A percentile compares a stretch with the other conserved stretches of the same genome.
phyloP scores from a whole-genome alignment of 2,888 invertebrate species.

The Piscicola geometra region DNA sequence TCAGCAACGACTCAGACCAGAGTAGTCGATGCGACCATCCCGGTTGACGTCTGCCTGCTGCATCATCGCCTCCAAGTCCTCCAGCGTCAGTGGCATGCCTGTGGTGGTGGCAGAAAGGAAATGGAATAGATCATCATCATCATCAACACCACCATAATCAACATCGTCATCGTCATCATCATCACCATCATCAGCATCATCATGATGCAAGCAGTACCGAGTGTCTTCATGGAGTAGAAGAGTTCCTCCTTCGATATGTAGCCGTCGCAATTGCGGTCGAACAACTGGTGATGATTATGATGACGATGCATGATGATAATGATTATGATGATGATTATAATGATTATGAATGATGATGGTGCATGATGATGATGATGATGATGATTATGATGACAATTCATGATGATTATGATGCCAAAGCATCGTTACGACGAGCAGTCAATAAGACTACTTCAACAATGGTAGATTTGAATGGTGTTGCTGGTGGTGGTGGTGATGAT shows the following conservation, averaged over 20 bases:
- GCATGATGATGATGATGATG: neutral
- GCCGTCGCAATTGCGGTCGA: slow-evolving; percentile 42
- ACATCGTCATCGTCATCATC: too few relatives aligned
- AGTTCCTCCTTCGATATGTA: slow-evolving; percentile 42
- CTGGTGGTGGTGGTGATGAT: too few relatives aligned
- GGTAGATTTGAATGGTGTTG: neutral
- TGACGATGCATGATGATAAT: too few relatives aligned
- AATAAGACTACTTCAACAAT: neutral
- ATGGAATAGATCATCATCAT: too few relatives aligned
- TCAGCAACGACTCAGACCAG: slow-evolving; percentile 25
- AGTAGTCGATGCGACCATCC: slow-evolving; percentile 40
- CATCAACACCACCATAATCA: too few relatives aligned
- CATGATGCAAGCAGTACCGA: slow-evolving; percentile 28
- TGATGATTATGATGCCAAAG: neutral
- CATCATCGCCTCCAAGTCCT: slow-evolving; percentile 41
- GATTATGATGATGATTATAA: neutral
- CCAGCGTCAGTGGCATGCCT: slow-evolving; percentile 38
- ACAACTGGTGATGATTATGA: slow-evolving; percentile 35
- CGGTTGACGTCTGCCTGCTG: slow-evolving; percentile 39
- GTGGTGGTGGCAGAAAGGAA: too few relatives aligned
- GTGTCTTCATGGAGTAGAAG: slow-evolving; percentile 39
- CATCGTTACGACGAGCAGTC: too few relatives aligned
- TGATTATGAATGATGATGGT: neutral
- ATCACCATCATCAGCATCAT: too few relatives aligned
- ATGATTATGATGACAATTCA: neutral